These are phyloP conservation scores for Neolamprologus modestus DNA, from an alignment of 2,113 vertebrate species.

Conservation along the genomic window DNA sequence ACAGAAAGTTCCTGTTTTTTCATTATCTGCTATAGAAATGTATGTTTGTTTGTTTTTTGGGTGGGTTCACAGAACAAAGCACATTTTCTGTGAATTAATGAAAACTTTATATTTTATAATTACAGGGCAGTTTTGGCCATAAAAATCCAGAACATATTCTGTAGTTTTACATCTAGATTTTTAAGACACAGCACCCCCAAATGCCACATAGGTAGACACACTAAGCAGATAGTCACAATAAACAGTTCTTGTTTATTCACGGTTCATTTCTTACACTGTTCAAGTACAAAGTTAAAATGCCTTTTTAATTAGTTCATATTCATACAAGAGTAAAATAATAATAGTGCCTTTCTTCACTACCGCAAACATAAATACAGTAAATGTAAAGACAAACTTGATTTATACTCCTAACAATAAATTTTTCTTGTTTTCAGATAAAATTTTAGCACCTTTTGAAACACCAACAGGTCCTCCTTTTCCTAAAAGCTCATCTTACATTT, in stretches of 20 bases:
- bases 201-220: background rate
- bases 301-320: constrained; percentile 89
- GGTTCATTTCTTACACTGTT: constrained; percentile 80
- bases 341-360: constrained; percentile 98
- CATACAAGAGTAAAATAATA: constrained; percentile 99
- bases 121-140: background rate
- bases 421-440: constrained; percentile 98
- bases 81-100: background rate
- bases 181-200: background rate
- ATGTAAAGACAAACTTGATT: constrained; percentile 97
- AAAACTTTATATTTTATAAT: background rate
- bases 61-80: background rate
- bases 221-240: constrained; percentile 86
- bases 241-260: constrained; percentile 80
- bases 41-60: background rate
- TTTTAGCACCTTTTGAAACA: constrained; percentile 98
- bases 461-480: constrained; percentile 76
- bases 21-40: background rate
- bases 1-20: background rate
- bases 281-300: constrained; percentile 99
- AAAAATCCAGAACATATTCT: background rate
- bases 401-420: constrained; percentile 83
- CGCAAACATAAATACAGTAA: constrained; percentile 98
- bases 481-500: constrained; percentile 65
- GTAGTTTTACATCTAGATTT: background rate